These are phyloP conservation scores for Rissa tridactyla DNA, from an alignment of 2,113 vertebrate genomes.

Conservation along the genomic window DNA sequence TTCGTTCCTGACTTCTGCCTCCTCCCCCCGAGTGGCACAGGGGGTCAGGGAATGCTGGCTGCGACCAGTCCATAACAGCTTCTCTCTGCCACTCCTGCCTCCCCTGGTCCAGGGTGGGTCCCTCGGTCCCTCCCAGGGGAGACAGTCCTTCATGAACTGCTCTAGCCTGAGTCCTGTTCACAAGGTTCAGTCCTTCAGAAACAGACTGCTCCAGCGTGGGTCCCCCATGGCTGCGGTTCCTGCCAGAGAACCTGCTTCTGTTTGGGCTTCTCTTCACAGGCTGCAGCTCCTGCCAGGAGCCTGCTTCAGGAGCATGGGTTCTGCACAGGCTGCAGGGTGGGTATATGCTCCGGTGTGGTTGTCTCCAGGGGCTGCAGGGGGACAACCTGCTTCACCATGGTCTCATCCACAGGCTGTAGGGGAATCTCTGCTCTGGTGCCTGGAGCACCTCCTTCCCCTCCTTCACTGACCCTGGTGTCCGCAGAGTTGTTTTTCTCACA, in stretches of 20 bases:
- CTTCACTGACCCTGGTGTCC: background rate
- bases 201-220: background rate
- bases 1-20: rapidly evolving
- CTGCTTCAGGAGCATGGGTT: background rate
- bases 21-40: rapidly evolving
- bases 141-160: background rate
- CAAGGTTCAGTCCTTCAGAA: background rate
- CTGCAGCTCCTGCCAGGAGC: background rate
- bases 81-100: background rate
- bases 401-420: background rate
- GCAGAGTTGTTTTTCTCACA: background rate
- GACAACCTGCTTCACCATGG: background rate
- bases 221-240: background rate
- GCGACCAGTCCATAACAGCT: background rate
- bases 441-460: background rate
- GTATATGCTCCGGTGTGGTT: background rate
- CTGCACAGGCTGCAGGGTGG: background rate
- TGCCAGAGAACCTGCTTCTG: background rate
- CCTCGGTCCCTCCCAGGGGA: background rate
- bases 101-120: background rate
- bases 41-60: background rate
- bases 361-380: background rate
- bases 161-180: background rate
- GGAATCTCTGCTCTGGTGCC: background rate
- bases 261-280: background rate